Evolutionary conservation across 2,797 vertebrate species (phyloP), one percentile per base, ranked within the genome.

Genomic region (Galago senegalensis): DNA sequence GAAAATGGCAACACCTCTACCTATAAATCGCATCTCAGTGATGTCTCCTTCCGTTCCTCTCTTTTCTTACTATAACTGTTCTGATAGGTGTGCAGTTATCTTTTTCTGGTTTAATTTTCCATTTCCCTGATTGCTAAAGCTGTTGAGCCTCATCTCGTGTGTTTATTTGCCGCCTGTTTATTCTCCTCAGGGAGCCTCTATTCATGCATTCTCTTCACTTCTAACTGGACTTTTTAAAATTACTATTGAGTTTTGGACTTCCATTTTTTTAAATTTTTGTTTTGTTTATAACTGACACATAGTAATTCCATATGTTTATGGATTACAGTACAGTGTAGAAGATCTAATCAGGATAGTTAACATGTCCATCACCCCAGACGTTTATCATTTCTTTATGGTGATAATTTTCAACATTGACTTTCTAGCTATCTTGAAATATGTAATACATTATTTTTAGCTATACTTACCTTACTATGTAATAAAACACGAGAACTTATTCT

Each of bases 171-270:
- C 40, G 72, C 77, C 37, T 65, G 7, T 94, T 4, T 70, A 23
- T n/a, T 13, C 5, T 81, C 43, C 88, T 87, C 17, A 92, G 58
- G 67, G 58, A 96, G 43, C 53, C 18, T 86, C 56, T 87, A 37
- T 91, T 83, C 34, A 80, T 80, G 18, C 76, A 76, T 75, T 93
- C 82, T 82, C 17, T 82, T 27, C 12, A 65, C 77, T 88, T 84
- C 49, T 72, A 27, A 46, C 72, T 40, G 11, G 3, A 77, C 17
- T 95, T 63, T 8, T 18, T 2, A 31, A 80, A 92, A 10, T 77
- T 87, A 56, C 10, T 77, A 9, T 65, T 88, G 34, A 65, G n/a
- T 77, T 82, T 96, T 70, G 27, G 5, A 18, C 70, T 82, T 43
- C 86, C 67, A 1, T 90, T 94, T 88, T 10, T 29, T 56, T 13